Conservation (phyloP, 2,888 invertebrate genomes). For the Epirrita christyi region DNA sequence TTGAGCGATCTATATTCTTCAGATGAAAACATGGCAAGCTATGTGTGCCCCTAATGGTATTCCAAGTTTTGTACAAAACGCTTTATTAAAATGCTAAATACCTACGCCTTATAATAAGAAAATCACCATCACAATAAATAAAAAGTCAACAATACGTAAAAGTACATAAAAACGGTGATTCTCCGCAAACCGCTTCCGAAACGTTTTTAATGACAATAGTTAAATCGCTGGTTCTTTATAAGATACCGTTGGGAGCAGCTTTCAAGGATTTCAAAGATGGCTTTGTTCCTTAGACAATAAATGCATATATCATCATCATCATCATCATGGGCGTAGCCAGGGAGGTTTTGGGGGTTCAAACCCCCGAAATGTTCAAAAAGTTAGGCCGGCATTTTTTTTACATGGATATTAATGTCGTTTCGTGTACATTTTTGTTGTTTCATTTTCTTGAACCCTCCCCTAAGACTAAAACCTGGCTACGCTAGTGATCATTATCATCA, state of each 20-base stretch:
- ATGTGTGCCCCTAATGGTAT: no score
- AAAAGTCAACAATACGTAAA: conserved; percentile 16
- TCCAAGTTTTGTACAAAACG: neutral
- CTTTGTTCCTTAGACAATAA: conserved; percentile 35
- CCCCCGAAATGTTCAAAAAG: no score
- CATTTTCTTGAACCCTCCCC: no score
- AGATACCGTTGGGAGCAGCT: conserved; percentile 27
- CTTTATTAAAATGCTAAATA: conserved; percentile 7
- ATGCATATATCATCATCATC: conserved; percentile 3
- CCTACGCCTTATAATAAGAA: neutral
- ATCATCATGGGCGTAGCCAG: no score
- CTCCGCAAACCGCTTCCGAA: conserved; percentile 23
- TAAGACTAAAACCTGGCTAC: no score
- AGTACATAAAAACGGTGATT: conserved; percentile 10
- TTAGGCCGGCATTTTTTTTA: no score
- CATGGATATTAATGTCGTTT: no score
- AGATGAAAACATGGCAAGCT: no score
- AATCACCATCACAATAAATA: conserved; percentile 19
- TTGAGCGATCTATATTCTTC: no score
- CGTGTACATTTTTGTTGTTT: no score
- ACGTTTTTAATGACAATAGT: conserved; percentile 32
- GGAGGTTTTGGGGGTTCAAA: no score
- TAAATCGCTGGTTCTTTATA: conserved; percentile 23
- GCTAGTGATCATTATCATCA: no score
- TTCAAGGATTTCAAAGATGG: conserved; percentile 29